Conservation (phyloP, 1,140 invertebrate genomes). For the Teleopsis dalmanni region DNA sequence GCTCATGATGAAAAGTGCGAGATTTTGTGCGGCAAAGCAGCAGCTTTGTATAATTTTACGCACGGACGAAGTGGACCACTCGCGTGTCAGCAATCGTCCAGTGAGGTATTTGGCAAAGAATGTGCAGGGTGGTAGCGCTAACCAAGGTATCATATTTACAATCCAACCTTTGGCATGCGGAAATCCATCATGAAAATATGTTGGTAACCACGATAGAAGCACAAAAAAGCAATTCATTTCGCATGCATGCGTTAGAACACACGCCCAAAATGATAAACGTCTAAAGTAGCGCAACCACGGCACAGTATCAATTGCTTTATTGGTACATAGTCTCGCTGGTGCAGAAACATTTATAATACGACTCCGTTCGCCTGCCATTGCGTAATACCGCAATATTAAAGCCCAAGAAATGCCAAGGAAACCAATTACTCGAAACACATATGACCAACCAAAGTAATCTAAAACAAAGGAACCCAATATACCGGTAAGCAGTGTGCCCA, state of each 20-base stretch:
- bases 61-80: constrained; percentile 49
- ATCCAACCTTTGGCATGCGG: constrained; percentile 60
- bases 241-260: constrained; percentile 62
- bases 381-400: constrained; percentile 36
- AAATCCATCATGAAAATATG: constrained; percentile 68
- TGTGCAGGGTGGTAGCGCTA: constrained; percentile 58
- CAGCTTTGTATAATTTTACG: constrained; percentile 54
- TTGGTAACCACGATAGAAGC: constrained; percentile 67
- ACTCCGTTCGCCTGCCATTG: constrained; percentile 37
- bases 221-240: constrained; percentile 72
- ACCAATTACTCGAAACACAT: constrained; percentile 63
- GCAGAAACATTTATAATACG: constrained; percentile 39
- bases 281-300: constrained; percentile 40
- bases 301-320: constrained; percentile 28
- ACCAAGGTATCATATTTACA: constrained; percentile 68
- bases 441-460: constrained; percentile 60
- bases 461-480: constrained; percentile 61
- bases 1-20: constrained; percentile 57
- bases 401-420: constrained; percentile 43
- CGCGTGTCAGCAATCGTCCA: constrained; percentile 50
- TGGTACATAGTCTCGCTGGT: constrained; percentile 29
- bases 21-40: constrained; percentile 54
- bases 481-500: constrained; percentile 61
- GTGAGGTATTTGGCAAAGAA: constrained; percentile 59
- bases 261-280: constrained; percentile 51